Conservation (phyloP, 2,113 vertebrate species). For the Antechinus flavipes region DNA sequence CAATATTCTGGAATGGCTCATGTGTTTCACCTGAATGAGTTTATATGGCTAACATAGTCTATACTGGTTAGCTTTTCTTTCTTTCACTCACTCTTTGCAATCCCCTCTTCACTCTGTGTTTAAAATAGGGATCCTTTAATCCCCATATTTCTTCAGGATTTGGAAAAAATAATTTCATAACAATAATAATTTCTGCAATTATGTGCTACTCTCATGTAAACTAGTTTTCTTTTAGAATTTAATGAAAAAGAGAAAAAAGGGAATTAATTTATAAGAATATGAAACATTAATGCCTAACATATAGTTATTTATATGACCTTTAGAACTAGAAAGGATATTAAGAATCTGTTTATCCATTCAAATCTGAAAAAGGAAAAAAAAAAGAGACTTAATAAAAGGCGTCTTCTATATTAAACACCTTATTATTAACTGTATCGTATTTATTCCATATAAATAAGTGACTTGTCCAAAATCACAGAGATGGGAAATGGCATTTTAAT, state of each 20-base stretch:
- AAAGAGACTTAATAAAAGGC: background rate
- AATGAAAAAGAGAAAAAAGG: background rate
- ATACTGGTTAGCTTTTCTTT: background rate
- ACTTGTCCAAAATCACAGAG: background rate
- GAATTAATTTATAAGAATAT: background rate
- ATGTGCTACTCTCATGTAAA: background rate
- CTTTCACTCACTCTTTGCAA: slow-evolving; percentile 3
- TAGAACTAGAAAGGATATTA: background rate
- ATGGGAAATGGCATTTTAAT: background rate
- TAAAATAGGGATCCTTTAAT: slow-evolving; percentile 10
- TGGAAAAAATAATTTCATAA: background rate
- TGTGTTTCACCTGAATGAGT: slow-evolving; percentile 45
- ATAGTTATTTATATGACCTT: background rate
- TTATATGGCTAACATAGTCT: slow-evolving; percentile 47
- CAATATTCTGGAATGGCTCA: slow-evolving; percentile 25
- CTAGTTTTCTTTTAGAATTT: background rate
- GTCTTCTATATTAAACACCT: background rate
- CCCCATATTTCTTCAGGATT: background rate
- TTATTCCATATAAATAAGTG: background rate
- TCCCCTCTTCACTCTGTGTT: background rate
- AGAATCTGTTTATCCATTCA: background rate
- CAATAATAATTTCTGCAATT: background rate
- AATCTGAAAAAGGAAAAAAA: background rate
- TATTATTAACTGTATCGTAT: background rate
- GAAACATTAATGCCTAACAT: background rate